Base-by-base conservation (phyloP, 2,113 vertebrate genomes). In the Channa argus region DNA sequence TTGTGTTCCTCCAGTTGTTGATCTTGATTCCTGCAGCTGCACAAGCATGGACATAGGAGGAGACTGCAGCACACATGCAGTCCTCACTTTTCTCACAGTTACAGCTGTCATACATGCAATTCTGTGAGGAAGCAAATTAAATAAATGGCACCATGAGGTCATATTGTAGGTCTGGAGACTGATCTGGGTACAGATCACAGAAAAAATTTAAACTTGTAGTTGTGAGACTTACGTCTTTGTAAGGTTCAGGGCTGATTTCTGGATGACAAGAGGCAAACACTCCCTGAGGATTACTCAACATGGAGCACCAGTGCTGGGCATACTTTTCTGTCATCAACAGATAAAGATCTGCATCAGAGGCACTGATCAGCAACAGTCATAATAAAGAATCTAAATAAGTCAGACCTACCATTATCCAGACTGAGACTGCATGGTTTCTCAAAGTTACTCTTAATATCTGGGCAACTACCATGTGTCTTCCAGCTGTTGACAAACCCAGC, bases 91-190 rank as follows among this genome's bases (percentile, higher is more conserved):
- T 95, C 77, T 98, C 95, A 56, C 97, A 97, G 89, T 95, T 98
- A 67, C 98, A 99, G 0, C 91, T 97, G 94, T 98, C 97, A 47
- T 98, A 98, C 90, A 96, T 90, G 77, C 98, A 99, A 89, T 94
- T 95, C 98, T 99, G 86, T 12, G 5, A 46, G 46, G 61, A 80
- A 5, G 9, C 39, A 87, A 38, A 37, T 55, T 14, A 2, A 38
- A 33, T 4, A 52, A 54, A 34, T 13, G 38, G 38, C 10, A 56
- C 8, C 9, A 12, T 56, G 14, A 59, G 34, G 38, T 46, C n/a
- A 34, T 2, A 36, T 11, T 33, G 14, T 4, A 34, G n/a, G 24
- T 63, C 65, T 50, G 38, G 8, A 63, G 24, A 45, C 8, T 60
- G 46, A 2, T 52, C 45, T 3, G 24, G 12, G 8, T 34, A 11